Evolutionary conservation across 2,888 invertebrate genomes (phyloP).

Genomic region (Acleris literana): DNA sequence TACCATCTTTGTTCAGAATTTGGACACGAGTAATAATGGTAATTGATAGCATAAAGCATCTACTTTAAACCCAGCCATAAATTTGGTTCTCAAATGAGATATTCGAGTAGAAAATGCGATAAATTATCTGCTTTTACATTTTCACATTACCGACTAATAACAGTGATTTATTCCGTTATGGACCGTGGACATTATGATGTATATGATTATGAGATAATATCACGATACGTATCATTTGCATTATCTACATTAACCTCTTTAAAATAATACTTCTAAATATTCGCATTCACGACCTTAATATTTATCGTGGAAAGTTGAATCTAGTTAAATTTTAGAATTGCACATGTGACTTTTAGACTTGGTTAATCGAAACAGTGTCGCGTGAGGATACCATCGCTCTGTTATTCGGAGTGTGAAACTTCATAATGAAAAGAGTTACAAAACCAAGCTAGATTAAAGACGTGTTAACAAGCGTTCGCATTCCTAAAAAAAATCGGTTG

Average conservation of each 20-base stretch:
- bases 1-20: no score
- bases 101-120: slow-evolving; percentile 28
- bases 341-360: no score
- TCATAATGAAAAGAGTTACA: slow-evolving; percentile 41
- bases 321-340: no score
- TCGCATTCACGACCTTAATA: no score
- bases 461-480: no score
- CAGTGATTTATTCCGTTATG: slow-evolving; percentile 22
- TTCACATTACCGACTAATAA: slow-evolving; percentile 10
- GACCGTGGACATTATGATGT: slow-evolving; percentile 19
- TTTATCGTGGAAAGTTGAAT: no score
- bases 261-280: no score
- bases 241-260: no score
- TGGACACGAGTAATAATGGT: background rate
- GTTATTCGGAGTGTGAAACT: slow-evolving; percentile 53
- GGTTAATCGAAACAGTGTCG: slow-evolving; percentile 21
- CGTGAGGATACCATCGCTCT: slow-evolving; percentile 42
- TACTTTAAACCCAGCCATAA: background rate
- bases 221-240: no score
- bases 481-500: no score
- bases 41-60: background rate
- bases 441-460: slow-evolving; percentile 33
- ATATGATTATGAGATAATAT: background rate
- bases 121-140: slow-evolving; percentile 18
- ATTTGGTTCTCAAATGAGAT: slow-evolving; percentile 1